Conservation (phyloP, 2,797 vertebrate species). For the Sciaenops ocellatus region DNA sequence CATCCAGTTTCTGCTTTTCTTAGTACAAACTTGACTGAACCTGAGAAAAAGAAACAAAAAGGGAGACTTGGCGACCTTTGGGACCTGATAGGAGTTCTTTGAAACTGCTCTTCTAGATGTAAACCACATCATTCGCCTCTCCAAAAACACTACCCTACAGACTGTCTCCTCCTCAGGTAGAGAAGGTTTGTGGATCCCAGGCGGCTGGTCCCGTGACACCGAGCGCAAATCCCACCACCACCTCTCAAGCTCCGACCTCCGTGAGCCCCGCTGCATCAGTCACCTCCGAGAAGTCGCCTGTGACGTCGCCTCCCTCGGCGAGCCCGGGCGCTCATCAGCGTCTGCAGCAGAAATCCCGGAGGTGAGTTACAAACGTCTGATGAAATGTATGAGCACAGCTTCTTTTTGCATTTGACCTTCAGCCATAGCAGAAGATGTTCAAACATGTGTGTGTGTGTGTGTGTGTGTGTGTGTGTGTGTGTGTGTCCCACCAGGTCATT, state of each 20-base stretch:
- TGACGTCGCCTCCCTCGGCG: conserved; percentile 37
- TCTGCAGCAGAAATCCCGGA: conserved; percentile 78
- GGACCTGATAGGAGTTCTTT: neutral
- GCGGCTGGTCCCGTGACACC: conserved; percentile 57
- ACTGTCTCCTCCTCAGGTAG: conserved; percentile 71
- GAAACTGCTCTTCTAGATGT: too few species aligned
- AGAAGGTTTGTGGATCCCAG: conserved; percentile 83
- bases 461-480: conserved; percentile 18
- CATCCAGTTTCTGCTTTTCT: too few species aligned
- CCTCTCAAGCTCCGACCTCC: conserved; percentile 19
- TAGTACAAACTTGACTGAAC: too few species aligned
- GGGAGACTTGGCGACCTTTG: too few species aligned
- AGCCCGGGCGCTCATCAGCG: conserved; percentile 45
- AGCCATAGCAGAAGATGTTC: neutral
- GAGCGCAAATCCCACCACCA: conserved; percentile 63
- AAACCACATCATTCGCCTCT: neutral
- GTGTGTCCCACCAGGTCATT: conserved; percentile 84
- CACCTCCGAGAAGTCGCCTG: conserved; percentile 32
- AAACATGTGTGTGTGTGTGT: neutral
- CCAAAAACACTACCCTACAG: neutral
- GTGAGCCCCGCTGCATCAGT: conserved; percentile 33
- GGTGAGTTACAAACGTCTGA: conserved; percentile 74
- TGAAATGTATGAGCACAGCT: neutral
- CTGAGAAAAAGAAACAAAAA: too few species aligned
- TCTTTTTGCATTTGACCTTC: neutral